Percentiles rank a stretch among this genome's conserved stretches.
Evolutionary conservation across 2,888 invertebrate species (phyloP).

Genomic region (Clitarchus hookeri): DNA sequence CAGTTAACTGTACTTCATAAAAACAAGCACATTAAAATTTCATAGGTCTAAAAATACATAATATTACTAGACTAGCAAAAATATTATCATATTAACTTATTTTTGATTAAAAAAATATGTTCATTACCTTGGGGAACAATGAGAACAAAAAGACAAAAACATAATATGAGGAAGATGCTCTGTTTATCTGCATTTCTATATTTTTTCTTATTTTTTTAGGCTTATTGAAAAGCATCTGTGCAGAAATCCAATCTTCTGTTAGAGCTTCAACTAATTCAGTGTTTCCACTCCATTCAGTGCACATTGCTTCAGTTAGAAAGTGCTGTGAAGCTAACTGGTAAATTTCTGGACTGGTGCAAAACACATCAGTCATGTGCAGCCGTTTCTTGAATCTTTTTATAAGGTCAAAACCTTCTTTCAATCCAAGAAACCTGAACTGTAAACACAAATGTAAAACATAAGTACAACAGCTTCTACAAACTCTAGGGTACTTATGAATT

Average conservation of each 20-base stretch:
- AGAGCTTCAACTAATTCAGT: constrained; percentile 51
- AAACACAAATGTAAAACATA: not conserved
- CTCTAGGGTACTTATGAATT: no score
- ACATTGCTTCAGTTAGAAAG: constrained; percentile 61
- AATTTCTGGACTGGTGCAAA: constrained; percentile 55
- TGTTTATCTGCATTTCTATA: not conserved
- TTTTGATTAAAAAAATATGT: not conserved
- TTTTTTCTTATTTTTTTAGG: not conserved
- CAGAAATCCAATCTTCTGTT: constrained; percentile 52
- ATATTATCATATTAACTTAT: not conserved
- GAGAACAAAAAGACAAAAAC: constrained; percentile 65
- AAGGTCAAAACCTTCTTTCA: not conserved
- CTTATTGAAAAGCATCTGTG: not conserved
- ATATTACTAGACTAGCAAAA: no score
- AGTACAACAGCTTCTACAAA: no score
- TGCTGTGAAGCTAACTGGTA: constrained; percentile 62
- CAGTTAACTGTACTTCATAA: no score
- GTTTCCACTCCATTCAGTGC: constrained; percentile 55
- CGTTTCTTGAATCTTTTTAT: not conserved
- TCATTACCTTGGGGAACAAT: constrained; percentile 45
- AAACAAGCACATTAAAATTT: no score
- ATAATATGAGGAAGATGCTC: not conserved
- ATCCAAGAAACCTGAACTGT: not conserved
- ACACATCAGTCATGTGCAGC: not conserved
- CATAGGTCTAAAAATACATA: no score